Evolutionary conservation across 2,797 vertebrate species (phyloP).

Genomic region (Mastacembelus armatus): DNA sequence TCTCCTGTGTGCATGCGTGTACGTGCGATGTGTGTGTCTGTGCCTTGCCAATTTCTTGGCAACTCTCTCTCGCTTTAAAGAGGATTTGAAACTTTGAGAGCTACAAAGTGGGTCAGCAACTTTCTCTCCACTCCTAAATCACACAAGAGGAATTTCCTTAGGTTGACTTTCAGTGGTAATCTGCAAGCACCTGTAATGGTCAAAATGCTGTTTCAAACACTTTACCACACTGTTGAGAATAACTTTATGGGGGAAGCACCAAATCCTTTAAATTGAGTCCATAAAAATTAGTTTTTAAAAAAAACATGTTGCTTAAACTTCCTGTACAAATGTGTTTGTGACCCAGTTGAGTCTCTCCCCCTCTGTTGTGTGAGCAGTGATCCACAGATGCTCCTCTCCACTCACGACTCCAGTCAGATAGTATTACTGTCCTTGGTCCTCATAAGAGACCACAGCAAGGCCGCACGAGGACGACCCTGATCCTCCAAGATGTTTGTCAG

Average conservation of each 20-base stretch:
- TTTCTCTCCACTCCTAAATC: constrained; percentile 41
- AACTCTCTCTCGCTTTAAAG: constrained; percentile 62
- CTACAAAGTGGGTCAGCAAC: constrained; percentile 79
- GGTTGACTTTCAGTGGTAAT: constrained; percentile 6
- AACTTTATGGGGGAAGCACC: neutral
- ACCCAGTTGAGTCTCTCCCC: constrained; percentile 70
- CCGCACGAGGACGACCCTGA: constrained; percentile 46
- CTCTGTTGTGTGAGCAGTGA: constrained; percentile 62
- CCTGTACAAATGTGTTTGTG: constrained; percentile 48
- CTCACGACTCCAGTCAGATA: constrained; percentile 73
- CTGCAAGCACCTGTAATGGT: neutral
- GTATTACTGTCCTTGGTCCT: constrained; percentile 62
- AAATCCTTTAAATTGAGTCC: constrained; percentile 3
- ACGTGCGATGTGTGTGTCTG: constrained; percentile 22
- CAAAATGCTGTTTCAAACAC: neutral
- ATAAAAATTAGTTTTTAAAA: constrained; percentile 9
- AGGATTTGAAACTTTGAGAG: constrained; percentile 76
- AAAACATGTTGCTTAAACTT: constrained; percentile 14
- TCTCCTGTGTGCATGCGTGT: constrained; percentile 1
- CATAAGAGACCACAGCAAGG: constrained; percentile 45
- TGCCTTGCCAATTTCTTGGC: constrained; percentile 38
- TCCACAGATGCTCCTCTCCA: constrained; percentile 74
- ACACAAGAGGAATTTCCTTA: neutral
- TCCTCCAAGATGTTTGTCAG: constrained; percentile 61
- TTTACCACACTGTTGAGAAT: neutral